Evolutionary conservation across 2,113 vertebrate genomes (phyloP), one percentile per base, ranked within the genome.

Genomic region (Ramphastos sulfuratus): DNA sequence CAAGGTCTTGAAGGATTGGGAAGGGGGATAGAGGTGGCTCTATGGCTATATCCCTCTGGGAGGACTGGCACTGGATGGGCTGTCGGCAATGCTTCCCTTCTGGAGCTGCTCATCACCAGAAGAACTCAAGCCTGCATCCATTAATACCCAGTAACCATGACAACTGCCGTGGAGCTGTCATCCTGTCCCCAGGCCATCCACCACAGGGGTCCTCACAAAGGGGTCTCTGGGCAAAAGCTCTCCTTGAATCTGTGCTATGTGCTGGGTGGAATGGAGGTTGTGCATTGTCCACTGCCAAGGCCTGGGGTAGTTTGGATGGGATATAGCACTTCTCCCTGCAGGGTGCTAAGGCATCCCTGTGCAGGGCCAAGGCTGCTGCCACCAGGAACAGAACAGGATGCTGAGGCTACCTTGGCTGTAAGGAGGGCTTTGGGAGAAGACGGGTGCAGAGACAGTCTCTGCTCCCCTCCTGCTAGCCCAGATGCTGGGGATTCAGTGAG

Each of bases 131-230:
- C 37, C 75, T 0, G 0, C 54, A 83, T 87, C 82, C 52, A 15
- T 92, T 93, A 93, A 85, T 83, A 93, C 69, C 56, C 82, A 46
- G 96, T 95, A 91, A 94, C 91, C 94, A 94, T 94, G 94, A 91
- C 96, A 96, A 93, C 95, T 87, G 87, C 84, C 4, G 12, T 23
- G 46, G 83, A 82, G n/a, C 74, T 85, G 72, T 93, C 78, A 80
- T 95, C 78, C 78, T 93, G 91, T 94, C 95, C 91, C 89, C 91
- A 89, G 92, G 92, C 89, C 84, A 87, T 66, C 59, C 60, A 87
- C 72, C 52, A 82, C 82, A 59, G 64, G 71, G 37, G 7, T 96
- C 52, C 65, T 93, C 23, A 58, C 65, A 63, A 44, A 91, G 44
- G 23, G 37, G 60, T 88, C 69, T 93, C 3, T 2, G 61, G 92